Evolutionary conservation across 2,113 vertebrate species (phyloP).

Genomic region (Epinephelus lanceolatus): DNA sequence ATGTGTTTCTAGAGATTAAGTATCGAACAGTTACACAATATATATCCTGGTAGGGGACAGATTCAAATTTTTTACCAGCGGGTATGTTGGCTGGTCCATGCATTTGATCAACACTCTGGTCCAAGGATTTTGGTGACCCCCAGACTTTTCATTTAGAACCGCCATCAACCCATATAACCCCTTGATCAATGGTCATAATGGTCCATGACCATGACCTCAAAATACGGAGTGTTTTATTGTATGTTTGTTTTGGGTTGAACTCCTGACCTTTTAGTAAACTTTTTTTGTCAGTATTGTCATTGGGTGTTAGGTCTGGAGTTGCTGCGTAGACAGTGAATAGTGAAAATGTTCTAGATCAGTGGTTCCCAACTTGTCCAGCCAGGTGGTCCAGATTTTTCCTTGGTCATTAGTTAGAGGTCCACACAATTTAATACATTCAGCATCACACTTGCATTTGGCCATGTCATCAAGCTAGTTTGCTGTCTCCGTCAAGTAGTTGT

Average conservation of each 20-base stretch:
- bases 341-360: too few relatives aligned
- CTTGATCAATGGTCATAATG: neutral
- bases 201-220: neutral
- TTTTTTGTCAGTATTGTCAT: neutral
- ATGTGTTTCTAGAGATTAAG: too few relatives aligned
- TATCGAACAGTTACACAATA: neutral
- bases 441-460: too few relatives aligned
- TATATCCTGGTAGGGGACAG: neutral
- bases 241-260: neutral
- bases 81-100: neutral
- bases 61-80: neutral
- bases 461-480: too few relatives aligned
- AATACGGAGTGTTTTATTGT: neutral
- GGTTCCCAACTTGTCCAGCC: too few relatives aligned
- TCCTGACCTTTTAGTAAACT: neutral
- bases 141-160: neutral
- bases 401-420: too few relatives aligned
- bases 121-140: neutral
- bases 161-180: neutral
- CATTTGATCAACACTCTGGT: neutral
- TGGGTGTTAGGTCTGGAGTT: too few relatives aligned
- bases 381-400: too few relatives aligned
- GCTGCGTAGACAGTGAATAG: too few relatives aligned
- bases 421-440: too few relatives aligned
- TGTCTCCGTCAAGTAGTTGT: too few relatives aligned